These are phyloP conservation scores for Cynodonichthys magdalenae DNA, from an alignment of 2,797 vertebrate genomes.

Conservation along the genomic window DNA sequence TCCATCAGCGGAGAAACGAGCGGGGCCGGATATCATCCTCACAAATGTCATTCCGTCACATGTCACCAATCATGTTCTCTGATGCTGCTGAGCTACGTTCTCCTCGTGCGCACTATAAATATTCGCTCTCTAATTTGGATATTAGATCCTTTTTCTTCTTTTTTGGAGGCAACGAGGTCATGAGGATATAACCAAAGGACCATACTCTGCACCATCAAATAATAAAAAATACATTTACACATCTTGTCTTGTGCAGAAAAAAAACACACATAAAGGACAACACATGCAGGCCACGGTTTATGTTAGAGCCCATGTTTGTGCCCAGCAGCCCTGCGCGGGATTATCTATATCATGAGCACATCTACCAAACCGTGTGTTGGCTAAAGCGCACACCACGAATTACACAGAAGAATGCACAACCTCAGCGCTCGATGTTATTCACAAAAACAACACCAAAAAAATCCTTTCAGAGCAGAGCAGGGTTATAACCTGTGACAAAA, in stretches of 20 bases:
- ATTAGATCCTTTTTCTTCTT: not conserved
- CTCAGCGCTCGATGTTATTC: slow-evolving; percentile 32
- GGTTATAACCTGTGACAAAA: slow-evolving; percentile 24
- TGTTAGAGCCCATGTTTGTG: slow-evolving; percentile 18
- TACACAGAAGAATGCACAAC: slow-evolving; percentile 64
- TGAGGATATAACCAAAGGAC: too few relatives aligned
- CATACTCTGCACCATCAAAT: not conserved
- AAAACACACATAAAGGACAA: not conserved
- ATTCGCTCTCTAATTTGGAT: not conserved
- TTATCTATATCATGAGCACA: slow-evolving; percentile 52
- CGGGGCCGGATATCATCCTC: slow-evolving; percentile 29
- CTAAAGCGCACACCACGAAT: slow-evolving; percentile 58
- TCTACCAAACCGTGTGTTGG: slow-evolving; percentile 53
- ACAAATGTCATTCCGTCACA: slow-evolving; percentile 55
- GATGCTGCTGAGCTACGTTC: slow-evolving; percentile 21
- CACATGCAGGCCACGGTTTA: not conserved
- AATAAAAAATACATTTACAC: not conserved
- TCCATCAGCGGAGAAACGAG: slow-evolving; percentile 34
- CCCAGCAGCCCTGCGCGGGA: slow-evolving; percentile 43
- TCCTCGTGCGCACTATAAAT: not conserved
- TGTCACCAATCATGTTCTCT: slow-evolving; percentile 40
- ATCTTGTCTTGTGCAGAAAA: too few relatives aligned
- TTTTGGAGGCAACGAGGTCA: not conserved
- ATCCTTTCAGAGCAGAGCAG: slow-evolving; percentile 12
- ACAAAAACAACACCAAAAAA: slow-evolving; percentile 42